Evolutionary conservation across 2,888 invertebrate genomes (phyloP).

Genomic region (Anoplius nigerrimus): DNA sequence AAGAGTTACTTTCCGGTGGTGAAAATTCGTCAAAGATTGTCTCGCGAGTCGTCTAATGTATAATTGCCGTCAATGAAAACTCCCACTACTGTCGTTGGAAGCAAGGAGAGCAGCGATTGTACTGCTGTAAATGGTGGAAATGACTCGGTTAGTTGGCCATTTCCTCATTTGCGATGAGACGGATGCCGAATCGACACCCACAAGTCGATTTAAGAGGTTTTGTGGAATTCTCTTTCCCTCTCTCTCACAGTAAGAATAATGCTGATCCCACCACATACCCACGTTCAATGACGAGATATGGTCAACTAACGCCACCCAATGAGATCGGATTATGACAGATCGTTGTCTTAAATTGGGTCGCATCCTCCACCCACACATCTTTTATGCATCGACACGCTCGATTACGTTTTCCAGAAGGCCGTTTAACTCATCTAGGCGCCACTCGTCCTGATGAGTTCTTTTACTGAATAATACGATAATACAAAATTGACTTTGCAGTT

Average conservation of each 20-base stretch:
- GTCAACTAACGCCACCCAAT: constrained; percentile 42
- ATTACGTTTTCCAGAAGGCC: constrained; percentile 30
- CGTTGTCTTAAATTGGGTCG: constrained; percentile 64
- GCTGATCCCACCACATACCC: constrained; percentile 33
- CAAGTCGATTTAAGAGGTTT: constrained; percentile 72
- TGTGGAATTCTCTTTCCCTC: constrained; percentile 65
- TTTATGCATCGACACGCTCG: constrained; percentile 11
- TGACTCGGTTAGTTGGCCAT: constrained; percentile 70
- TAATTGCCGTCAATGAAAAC: constrained; percentile 54
- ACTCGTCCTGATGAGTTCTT: too few species aligned
- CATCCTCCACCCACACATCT: constrained; percentile 68
- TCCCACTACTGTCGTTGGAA: constrained; percentile 40
- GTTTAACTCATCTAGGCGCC: not conserved
- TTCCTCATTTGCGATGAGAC: constrained; percentile 69
- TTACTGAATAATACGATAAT: too few species aligned
- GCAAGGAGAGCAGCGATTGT: constrained; percentile 34
- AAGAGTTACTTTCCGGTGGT: too few species aligned
- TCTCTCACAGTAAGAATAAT: constrained; percentile 29
- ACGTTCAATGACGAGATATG: constrained; percentile 18
- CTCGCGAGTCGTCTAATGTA: constrained; percentile 46
- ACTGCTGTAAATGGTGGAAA: constrained; percentile 62
- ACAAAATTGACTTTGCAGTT: too few species aligned
- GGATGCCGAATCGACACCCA: constrained; percentile 64
- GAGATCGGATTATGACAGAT: constrained; percentile 36
- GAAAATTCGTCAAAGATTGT: not conserved